Conservation (phyloP, 1,140 invertebrate genomes). For the Cyclina sinensis region DNA sequence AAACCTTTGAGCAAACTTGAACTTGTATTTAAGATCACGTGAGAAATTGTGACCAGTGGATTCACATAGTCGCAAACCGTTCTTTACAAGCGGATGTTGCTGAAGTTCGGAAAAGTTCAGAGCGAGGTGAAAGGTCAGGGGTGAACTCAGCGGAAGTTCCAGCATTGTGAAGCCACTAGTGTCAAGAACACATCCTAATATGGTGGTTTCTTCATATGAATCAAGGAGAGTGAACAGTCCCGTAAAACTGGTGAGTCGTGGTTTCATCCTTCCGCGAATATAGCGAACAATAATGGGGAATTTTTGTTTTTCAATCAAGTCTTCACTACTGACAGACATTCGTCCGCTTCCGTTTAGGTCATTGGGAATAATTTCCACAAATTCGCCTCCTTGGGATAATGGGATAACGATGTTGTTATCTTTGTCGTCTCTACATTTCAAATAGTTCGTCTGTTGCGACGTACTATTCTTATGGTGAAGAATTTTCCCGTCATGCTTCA, state of each 20-base stretch:
- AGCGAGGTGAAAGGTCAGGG: slow-evolving; percentile 72
- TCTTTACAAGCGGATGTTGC: slow-evolving; percentile 62
- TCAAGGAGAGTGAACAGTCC: slow-evolving; percentile 72
- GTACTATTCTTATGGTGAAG: slow-evolving; percentile 51
- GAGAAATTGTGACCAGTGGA: slow-evolving; percentile 51
- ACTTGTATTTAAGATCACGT: slow-evolving; percentile 74
- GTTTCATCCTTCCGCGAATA: slow-evolving; percentile 67
- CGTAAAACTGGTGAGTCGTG: slow-evolving; percentile 67
- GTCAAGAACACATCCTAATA: slow-evolving; percentile 70
- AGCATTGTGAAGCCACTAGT: slow-evolving; percentile 61
- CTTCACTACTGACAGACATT: slow-evolving; percentile 65
- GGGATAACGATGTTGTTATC: slow-evolving; percentile 63
- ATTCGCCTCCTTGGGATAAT: slow-evolving; percentile 57
- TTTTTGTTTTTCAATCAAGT: slow-evolving; percentile 70
- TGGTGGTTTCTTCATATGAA: slow-evolving; percentile 72
- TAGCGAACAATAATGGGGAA: slow-evolving; percentile 71
- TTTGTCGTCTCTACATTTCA: slow-evolving; percentile 71
- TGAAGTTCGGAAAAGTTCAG: slow-evolving; percentile 70
- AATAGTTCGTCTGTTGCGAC: slow-evolving; percentile 64
- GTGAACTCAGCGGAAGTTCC: slow-evolving; percentile 71
- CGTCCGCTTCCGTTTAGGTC: slow-evolving; percentile 46
- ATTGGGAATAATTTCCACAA: slow-evolving; percentile 70
- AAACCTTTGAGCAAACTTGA: slow-evolving; percentile 73
- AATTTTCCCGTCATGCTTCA: slow-evolving; percentile 59
- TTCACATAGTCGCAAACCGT: slow-evolving; percentile 57